These are phyloP conservation scores for Diplazon laetatorius DNA, from an alignment of 2,888 invertebrate genomes.

Conservation along the genomic window DNA sequence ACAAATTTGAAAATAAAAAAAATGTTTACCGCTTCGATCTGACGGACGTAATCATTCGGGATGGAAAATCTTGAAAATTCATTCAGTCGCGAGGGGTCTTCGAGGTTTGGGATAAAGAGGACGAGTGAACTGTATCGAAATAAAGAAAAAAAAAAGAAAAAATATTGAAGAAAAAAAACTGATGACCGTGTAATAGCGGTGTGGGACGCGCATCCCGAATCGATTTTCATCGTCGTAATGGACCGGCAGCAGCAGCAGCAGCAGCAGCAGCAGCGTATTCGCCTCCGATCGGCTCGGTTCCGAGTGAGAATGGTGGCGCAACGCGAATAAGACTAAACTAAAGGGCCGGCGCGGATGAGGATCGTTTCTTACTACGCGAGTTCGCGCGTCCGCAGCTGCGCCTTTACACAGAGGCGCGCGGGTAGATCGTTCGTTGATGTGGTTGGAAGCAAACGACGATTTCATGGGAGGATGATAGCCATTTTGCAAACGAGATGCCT, in stretches of 20 bases:
- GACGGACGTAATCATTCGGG: too few relatives aligned
- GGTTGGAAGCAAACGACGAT: slow-evolving; percentile 60
- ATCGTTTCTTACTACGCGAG: slow-evolving; percentile 8
- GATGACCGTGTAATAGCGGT: slow-evolving; percentile 22
- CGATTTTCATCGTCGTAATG: slow-evolving; percentile 57
- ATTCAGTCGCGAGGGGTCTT: not conserved
- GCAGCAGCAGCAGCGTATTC: too few relatives aligned
- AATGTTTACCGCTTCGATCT: not conserved
- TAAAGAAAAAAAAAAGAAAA: slow-evolving; percentile 25
- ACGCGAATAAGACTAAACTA: slow-evolving; percentile 17
- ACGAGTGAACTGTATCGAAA: not conserved
- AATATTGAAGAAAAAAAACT: too few relatives aligned
- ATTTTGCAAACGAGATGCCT: slow-evolving; percentile 64
- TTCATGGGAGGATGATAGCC: slow-evolving; percentile 65
- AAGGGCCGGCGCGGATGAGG: not conserved
- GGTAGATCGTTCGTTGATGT: slow-evolving; percentile 50
- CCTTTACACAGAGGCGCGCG: slow-evolving; percentile 30
- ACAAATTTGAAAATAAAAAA: too few relatives aligned
- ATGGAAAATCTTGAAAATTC: too few relatives aligned
- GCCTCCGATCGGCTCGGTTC: slow-evolving; percentile 46
- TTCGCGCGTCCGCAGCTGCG: slow-evolving; percentile 20
- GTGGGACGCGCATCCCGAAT: slow-evolving; percentile 55
- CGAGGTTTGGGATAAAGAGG: slow-evolving; percentile 8
- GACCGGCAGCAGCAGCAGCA: slow-evolving; percentile 33
- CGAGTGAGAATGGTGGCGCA: slow-evolving; percentile 24